Conservation (phyloP, 2,113 vertebrate species). For the Mirza zaza region DNA sequence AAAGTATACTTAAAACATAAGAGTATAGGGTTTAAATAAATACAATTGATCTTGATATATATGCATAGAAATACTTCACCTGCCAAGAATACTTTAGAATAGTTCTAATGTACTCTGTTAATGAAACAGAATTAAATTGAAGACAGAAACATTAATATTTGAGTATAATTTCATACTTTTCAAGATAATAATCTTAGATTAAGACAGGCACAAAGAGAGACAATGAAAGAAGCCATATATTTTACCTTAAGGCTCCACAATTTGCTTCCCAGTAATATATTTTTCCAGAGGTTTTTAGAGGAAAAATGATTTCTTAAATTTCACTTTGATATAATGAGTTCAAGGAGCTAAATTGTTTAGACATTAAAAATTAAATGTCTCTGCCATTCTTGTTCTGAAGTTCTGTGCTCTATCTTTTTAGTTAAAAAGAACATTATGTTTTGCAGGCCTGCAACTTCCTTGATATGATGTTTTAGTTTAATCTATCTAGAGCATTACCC, state of each 20-base stretch:
- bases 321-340: conserved; percentile 59
- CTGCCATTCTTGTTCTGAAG: neutral
- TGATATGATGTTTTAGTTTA: conserved; percentile 65
- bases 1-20: neutral
- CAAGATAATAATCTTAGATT: conserved; percentile 58
- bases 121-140: conserved; percentile 46
- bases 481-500: conserved; percentile 60
- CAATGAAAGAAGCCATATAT: conserved; percentile 36
- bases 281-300: neutral
- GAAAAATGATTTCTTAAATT: conserved; percentile 55
- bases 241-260: conserved; percentile 43
- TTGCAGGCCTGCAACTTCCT: conserved; percentile 51
- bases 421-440: conserved; percentile 68
- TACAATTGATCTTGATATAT: neutral
- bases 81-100: conserved; percentile 14
- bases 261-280: conserved; percentile 33
- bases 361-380: conserved; percentile 60
- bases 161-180: conserved; percentile 48
- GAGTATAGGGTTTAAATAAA: conserved; percentile 38
- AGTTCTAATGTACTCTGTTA: conserved; percentile 14
- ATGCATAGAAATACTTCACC: neutral
- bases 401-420: conserved; percentile 46
- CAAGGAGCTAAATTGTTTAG: conserved; percentile 62
- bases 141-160: conserved; percentile 60
- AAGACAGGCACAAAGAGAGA: conserved; percentile 47